Base-by-base conservation (phyloP, 92 coral and sea anemone genomes). In the Metridium senile region DNA sequence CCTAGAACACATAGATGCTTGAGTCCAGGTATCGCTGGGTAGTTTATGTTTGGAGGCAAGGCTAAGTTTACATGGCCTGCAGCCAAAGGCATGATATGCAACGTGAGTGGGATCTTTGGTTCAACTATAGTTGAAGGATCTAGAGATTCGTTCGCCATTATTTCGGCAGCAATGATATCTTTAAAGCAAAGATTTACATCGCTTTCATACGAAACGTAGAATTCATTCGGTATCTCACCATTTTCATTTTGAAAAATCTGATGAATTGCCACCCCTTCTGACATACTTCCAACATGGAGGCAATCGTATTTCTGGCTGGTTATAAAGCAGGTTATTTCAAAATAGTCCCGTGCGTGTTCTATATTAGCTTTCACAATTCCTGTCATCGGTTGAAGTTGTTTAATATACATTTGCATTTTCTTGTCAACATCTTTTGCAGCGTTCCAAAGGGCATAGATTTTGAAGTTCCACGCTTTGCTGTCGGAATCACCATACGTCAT, bases 121-220 rank as follows among this genome's bases (percentile, higher is more conserved):
- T 45, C 28, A 45, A 7, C 51, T 16, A 7, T 45, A 16, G 51
- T 7, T 30, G 20, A 22, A 20, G 61, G 35, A 33, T 26, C 3
- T 8, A 10, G 3, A 1, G 66, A 22, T 59, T 59, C 18, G 32
- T 8, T 2, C 22, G 59, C 59, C 17, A 2, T 26, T 22, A 9
- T 54, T 71, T 83, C 88, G 13, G 78, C 56, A 6, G 87, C 88
- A 70, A 78, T 62, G 21, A 83, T 71, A 27, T 70, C 78, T 71
- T 57, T 72, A n/a, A 84, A 84, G 53, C 88, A 84, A 33, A 84
- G 84, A 35, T 84, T 78, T 35, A 77, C 71, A 19, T 84, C 88
- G 10, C 88, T 76, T 63, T 84, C 88, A 30, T 77, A 78, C 19
- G 88, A 53, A 0, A 70, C 27, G 34, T 75, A 78, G 26, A 59